Conservation (phyloP, 2,888 invertebrate species). For the Lepidochitona cinerea region DNA sequence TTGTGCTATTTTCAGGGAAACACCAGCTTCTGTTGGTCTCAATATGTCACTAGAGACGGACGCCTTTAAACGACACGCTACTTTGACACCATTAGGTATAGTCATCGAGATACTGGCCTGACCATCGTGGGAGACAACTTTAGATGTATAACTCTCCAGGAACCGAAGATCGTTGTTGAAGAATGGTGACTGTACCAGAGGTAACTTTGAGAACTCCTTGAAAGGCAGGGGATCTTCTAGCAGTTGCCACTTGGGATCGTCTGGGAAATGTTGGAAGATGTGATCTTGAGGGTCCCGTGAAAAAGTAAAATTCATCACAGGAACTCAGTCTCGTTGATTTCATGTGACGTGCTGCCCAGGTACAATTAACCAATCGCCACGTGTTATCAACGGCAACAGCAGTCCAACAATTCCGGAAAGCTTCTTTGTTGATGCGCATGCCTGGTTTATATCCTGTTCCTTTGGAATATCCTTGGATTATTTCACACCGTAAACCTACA, state of each 20-base stretch:
- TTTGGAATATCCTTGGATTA: conserved; percentile 97
- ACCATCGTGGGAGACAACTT: too few species aligned
- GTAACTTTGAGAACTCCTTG: conserved; percentile 71
- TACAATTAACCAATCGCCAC: conserved; percentile 98
- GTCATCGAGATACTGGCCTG: too few species aligned
- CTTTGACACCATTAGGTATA: too few species aligned
- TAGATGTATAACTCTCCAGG: too few species aligned
- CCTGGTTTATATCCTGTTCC: conserved; percentile 98
- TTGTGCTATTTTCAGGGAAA: too few species aligned
- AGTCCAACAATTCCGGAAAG: conserved; percentile 97
- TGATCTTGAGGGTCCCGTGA: conserved; percentile 70
- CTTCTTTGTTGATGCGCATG: conserved; percentile 60
- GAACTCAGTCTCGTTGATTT: conserved; percentile 36
- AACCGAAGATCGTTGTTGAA: too few species aligned
- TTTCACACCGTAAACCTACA: conserved; percentile 98
- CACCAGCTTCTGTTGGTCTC: too few species aligned
- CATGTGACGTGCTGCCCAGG: conserved; percentile 93
- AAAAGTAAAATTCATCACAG: conserved; percentile 70
- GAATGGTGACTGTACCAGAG: conserved; percentile 72
- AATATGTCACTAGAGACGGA: too few species aligned
- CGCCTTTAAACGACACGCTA: too few species aligned
- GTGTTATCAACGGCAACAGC: conserved; percentile 98
- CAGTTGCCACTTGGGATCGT: conserved; percentile 71
- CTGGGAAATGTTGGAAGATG: conserved; percentile 69
- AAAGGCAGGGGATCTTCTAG: conserved; percentile 70